Evolutionary conservation across 2,797 vertebrate species (phyloP), one percentile per base, ranked within the genome.

Genomic region (Mastacembelus armatus): DNA sequence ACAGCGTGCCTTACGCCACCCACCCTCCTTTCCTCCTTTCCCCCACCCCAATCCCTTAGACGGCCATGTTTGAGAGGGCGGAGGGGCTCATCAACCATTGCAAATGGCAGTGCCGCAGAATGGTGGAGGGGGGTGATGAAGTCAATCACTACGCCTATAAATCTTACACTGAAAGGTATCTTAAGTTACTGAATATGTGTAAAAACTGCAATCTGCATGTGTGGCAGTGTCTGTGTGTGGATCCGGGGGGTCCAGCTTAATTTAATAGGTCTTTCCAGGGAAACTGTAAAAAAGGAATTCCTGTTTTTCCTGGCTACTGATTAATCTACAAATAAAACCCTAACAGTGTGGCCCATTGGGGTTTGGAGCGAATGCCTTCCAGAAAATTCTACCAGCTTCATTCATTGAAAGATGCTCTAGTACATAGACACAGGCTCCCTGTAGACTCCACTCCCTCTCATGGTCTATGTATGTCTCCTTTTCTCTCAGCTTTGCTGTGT

Each of bases 31-130:
- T 75, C 80, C 81, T 85, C 81, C 55, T 79, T 77, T 83, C 85
- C 89, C 87, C 91, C 81, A 84, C 88, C 89, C 90, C 88, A 88
- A 83, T 89, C 85, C 88, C 90, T 89, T 78, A 87, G 88, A 92
- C 91, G 87, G 91, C 92, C 92, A 93, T 93, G 91, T 93, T 93
- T 91, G 90, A 91, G 92, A 90, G 91, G 90, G 90, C 86, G 91
- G 90, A 90, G 90, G 90, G 91, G 89, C 90, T 92, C 90, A 91
- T 93, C 90, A 92, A 93, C 92, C 88, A 90, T 91, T 92, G 91
- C 91, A 93, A 93, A 93, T 92, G 92, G 91, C 87, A 92, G 88
- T 94, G 92, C 92, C 90, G 92, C 92, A 93, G 92, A 93, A 92
- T 92, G 89, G 85, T 92, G 88, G 92, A 89, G 91, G 89, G 87